These are phyloP conservation scores for Calosoma granatense DNA, from an alignment of 1,140 invertebrate genomes.

Conservation along the genomic window DNA sequence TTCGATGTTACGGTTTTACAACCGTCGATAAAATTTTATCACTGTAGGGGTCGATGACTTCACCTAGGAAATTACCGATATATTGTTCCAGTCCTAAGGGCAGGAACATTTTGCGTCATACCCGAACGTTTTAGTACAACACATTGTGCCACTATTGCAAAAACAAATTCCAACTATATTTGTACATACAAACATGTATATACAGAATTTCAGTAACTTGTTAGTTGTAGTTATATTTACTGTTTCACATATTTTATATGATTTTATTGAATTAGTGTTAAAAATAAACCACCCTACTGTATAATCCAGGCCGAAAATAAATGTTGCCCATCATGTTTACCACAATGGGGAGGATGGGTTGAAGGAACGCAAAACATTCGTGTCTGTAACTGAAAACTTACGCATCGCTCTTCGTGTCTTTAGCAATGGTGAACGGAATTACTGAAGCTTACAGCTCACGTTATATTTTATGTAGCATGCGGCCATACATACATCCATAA, in stretches of 20 bases:
- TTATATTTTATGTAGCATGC: not conserved
- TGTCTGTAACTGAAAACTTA: not conserved
- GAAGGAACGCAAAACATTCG: not conserved
- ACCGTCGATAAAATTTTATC: constrained; percentile 2
- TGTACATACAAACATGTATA: no score
- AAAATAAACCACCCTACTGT: not conserved
- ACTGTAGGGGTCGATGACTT: not conserved
- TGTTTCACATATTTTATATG: no score
- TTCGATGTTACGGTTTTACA: not conserved
- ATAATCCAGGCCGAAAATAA: not conserved
- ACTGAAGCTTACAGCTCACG: not conserved
- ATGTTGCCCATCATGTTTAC: not conserved
- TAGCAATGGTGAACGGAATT: not conserved
- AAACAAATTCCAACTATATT: no score
- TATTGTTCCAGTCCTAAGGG: no score
- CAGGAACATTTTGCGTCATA: no score
- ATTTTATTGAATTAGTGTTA: not conserved
- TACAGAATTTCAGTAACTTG: no score
- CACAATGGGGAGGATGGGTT: not conserved
- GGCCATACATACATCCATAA: not conserved
- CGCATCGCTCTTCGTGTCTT: not conserved
- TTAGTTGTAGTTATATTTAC: no score
- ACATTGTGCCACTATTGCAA: no score
- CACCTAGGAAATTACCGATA: no score
- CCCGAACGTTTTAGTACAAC: no score